A percentile compares a stretch with the other conserved stretches of the same genome.
Conservation (phyloP, 2,888 invertebrate species). For the Drosophila villosipedis region DNA sequence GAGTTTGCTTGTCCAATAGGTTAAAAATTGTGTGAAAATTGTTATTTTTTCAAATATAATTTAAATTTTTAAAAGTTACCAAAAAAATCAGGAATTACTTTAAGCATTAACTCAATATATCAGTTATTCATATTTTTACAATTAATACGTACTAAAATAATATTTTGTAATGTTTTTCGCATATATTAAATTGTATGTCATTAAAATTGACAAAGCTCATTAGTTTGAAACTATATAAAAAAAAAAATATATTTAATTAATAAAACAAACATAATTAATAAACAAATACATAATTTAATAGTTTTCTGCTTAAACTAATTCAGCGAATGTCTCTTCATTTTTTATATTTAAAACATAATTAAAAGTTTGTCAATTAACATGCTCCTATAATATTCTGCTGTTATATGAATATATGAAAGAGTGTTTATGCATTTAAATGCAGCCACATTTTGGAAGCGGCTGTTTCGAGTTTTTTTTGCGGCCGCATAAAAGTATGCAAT, state of each 20-base stretch:
- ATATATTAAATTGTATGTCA: background rate
- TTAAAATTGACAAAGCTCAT: background rate
- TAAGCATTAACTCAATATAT: background rate
- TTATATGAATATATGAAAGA: background rate
- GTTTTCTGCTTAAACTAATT: background rate
- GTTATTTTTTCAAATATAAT: background rate
- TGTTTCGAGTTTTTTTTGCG: conserved; percentile 36
- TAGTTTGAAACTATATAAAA: background rate
- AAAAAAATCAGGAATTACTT: background rate
- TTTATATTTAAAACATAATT: conserved; percentile 2
- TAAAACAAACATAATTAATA: background rate
- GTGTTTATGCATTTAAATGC: conserved; percentile 11
- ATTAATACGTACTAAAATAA: too few relatives aligned
- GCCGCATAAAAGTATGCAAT: conserved; percentile 62
- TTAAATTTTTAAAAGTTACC: background rate
- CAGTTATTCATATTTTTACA: background rate
- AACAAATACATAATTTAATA: background rate
- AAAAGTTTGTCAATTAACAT: conserved; percentile 40
- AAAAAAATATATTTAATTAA: background rate
- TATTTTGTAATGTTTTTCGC: background rate
- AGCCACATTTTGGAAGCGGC: conserved; percentile 8
- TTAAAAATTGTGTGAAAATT: background rate
- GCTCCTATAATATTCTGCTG: conserved; percentile 1
- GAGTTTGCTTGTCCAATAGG: background rate
- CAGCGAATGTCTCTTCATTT: background rate